These are phyloP conservation scores for Zonotrichia leucophrys DNA, from an alignment of 2,113 vertebrate genomes.

Conservation along the genomic window DNA sequence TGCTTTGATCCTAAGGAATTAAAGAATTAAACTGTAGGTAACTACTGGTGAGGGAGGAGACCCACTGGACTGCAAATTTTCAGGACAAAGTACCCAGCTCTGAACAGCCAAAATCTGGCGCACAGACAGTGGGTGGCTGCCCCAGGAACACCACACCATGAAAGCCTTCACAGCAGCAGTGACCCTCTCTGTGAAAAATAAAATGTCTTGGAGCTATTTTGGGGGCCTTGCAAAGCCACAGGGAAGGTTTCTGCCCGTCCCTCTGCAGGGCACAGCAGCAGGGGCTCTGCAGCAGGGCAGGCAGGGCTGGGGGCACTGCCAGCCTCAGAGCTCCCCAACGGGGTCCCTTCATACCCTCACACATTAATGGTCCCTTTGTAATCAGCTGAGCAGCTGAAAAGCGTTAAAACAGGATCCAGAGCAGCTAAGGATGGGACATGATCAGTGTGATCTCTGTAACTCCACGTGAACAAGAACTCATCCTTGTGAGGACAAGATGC, in stretches of 20 bases:
- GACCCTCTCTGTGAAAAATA: not conserved
- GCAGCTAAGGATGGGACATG: not conserved
- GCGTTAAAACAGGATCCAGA: not conserved
- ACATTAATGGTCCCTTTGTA: not conserved
- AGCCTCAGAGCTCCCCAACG: not conserved
- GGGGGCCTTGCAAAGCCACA: not conserved
- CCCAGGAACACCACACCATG: not conserved
- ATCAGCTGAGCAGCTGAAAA: not conserved
- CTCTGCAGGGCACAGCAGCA: accelerated
- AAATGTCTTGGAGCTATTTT: not conserved
- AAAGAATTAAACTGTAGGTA: not conserved
- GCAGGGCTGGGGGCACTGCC: not conserved
- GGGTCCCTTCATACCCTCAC: not conserved
- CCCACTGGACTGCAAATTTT: not conserved
- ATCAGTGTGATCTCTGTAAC: not conserved
- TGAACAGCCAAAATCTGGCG: not conserved
- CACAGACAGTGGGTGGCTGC: not conserved
- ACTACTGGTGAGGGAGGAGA: not conserved
- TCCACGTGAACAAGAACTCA: not conserved
- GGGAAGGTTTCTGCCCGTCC: not conserved
- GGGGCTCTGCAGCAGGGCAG: not conserved
- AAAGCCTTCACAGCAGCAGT: not conserved
- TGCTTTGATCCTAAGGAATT: not conserved
- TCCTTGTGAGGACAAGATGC: not conserved
- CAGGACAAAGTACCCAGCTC: not conserved